These are phyloP conservation scores for Tetheella fluctuosa DNA, from an alignment of 2,888 invertebrate species.

Conservation along the genomic window DNA sequence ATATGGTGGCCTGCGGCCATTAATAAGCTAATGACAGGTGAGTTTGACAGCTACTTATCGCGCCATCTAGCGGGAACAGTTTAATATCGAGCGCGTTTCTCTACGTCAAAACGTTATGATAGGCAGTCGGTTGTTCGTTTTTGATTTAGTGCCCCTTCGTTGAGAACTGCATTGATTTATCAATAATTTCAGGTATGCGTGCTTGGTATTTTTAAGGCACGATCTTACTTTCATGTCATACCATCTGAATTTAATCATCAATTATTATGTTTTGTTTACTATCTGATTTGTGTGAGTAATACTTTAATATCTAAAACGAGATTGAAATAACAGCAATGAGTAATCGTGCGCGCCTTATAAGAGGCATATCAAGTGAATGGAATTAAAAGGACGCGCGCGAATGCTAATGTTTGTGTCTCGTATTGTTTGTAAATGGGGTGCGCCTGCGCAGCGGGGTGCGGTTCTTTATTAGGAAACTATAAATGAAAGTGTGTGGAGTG, in stretches of 20 bases:
- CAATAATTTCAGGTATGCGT: conserved; percentile 79
- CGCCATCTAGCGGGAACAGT: conserved; percentile 80
- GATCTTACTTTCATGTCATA: conserved; percentile 82
- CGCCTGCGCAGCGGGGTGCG: conserved; percentile 63
- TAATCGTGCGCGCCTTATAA: conserved; percentile 28
- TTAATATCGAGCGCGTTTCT: conserved; percentile 76
- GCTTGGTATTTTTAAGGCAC: conserved; percentile 76
- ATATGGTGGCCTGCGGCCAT: conserved; percentile 65
- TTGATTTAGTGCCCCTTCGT: conserved; percentile 80
- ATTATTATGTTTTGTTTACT: conserved; percentile 72
- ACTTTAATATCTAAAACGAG: conserved; percentile 40
- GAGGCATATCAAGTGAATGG: conserved; percentile 32
- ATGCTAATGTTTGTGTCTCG: conserved; percentile 50
- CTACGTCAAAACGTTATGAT: conserved; percentile 80
- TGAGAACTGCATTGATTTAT: conserved; percentile 81
- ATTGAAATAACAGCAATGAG: conserved; percentile 35
- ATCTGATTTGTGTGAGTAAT: conserved; percentile 75
- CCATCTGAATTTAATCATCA: conserved; percentile 77
- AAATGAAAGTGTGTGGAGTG: conserved; percentile 37
- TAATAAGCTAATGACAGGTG: conserved; percentile 81
- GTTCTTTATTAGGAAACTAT: conserved; percentile 49
- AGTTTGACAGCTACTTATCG: conserved; percentile 80
- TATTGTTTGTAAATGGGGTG: conserved; percentile 75
- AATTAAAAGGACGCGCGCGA: conserved; percentile 51
- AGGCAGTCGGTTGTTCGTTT: conserved; percentile 63